Base-by-base conservation (phyloP, 2,797 vertebrate genomes). In the Sebastes oblongus region DNA sequence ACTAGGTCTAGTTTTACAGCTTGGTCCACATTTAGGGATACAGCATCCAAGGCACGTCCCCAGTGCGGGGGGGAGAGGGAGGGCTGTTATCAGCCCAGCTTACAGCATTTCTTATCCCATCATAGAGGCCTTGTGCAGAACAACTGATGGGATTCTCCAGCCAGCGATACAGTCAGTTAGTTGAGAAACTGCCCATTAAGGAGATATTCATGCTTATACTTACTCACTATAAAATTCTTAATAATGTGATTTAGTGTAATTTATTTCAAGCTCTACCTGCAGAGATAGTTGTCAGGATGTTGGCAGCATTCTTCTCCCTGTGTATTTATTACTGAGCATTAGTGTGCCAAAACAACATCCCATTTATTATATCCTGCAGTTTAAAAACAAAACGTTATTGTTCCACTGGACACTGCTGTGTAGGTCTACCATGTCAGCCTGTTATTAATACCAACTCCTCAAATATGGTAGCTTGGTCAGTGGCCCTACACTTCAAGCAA, bases 401-500 rank as follows among this genome's bases (percentile, higher is more conserved):
- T n/a, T 20, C 18, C 18, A n/a, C 50, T 52, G 50, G 42, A 20
- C 50, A 52, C 20, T 52, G 50, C 20, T 52, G 50, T 52, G 50
- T 52, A n/a, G 50, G 50, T 52, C 7, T 20, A 52, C 20, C 8
- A 46, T 14, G 36, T 39, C 36, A 39, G 36, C 36, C 36, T 39
- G 36, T 39, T 0, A 0, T 39, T 7, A 46, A 1, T 16, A 0
- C 42, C 42, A 18, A 46, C 14, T 46, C 42, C 42, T 46, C 16
- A 52, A 52, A 52, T 8, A 52, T 3, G 18, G 20, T n/a, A 52
- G 50, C 50, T 52, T n/a, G 50, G 50, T 52, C 20, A n/a, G 50
- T n/a, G 50, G 20, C 8, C 16, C 46, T 42, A 42, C 39, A 16
- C 39, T 6, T 42, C 39, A 42, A 42, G 39, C 39, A 42, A 42